Percentiles rank a stretch among this genome's conserved stretches.
Conservation (phyloP, 2,113 vertebrate genomes). For the Sceloporus undulatus region DNA sequence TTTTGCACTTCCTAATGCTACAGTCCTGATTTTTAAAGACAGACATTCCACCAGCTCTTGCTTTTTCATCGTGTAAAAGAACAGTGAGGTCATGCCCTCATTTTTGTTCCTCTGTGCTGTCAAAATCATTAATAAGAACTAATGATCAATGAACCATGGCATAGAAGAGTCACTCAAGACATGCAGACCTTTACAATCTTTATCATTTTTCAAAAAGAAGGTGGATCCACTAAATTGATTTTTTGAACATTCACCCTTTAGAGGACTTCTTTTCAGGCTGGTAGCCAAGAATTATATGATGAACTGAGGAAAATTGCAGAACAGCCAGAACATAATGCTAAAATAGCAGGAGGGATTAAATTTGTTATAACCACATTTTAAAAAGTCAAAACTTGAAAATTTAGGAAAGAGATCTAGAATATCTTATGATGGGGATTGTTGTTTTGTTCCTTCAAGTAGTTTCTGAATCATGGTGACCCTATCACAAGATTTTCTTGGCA, state of each 20-base stretch:
- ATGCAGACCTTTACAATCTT: not conserved
- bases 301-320: not conserved
- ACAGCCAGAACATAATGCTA: not conserved
- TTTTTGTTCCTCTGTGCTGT: conserved; percentile 8
- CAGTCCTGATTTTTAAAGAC: not conserved
- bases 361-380: too few species aligned
- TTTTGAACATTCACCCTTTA: not conserved
- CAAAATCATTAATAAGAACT: not conserved
- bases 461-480: too few species aligned
- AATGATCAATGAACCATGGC: not conserved
- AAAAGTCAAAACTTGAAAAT: too few species aligned
- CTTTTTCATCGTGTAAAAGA: not conserved
- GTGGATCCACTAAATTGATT: not conserved
- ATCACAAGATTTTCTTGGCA: too few species aligned
- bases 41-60: not conserved
- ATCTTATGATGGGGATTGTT: too few species aligned
- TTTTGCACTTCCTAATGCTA: not conserved
- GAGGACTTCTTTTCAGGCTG: not conserved
- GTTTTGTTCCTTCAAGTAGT: too few species aligned
- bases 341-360: too few species aligned
- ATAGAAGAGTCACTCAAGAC: not conserved
- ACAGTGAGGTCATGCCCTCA: not conserved
- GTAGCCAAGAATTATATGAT: not conserved
- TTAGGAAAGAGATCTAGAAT: too few species aligned
- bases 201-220: not conserved